A percentile compares a stretch with the other conserved stretches of the same genome.
Evolutionary conservation across 2,113 vertebrate genomes (phyloP).

Genomic region (Donacobius atricapilla): DNA sequence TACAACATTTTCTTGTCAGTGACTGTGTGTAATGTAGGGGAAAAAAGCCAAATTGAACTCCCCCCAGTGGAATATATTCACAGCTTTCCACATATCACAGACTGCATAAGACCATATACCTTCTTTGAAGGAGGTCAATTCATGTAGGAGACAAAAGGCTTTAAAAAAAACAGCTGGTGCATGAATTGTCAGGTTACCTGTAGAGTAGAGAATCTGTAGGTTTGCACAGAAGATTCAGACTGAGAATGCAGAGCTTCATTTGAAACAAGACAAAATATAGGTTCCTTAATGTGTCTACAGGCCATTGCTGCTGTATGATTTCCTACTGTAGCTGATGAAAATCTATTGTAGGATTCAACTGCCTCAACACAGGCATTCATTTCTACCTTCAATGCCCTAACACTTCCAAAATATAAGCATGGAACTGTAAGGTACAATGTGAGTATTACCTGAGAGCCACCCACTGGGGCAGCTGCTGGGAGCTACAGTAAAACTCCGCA

Average conservation of each 20-base stretch:
- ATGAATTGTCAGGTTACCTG: background rate
- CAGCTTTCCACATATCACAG: background rate
- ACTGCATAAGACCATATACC: background rate
- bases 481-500: background rate
- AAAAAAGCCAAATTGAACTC: background rate
- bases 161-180: background rate
- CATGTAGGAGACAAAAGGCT: background rate
- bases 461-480: background rate
- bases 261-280: background rate
- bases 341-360: background rate
- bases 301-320: background rate
- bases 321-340: background rate
- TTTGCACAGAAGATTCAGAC: background rate
- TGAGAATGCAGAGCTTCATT: rapidly evolving
- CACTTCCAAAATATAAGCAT: rapidly evolving
- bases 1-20: background rate
- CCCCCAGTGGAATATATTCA: background rate
- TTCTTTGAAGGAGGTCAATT: background rate
- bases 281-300: background rate
- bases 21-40: background rate
- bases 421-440: background rate
- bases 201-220: background rate
- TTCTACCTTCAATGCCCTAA: background rate
- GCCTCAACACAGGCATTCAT: background rate
- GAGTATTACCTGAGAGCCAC: background rate